phyloP scores from a whole-genome alignment of 2,797 vertebrate genomes.

The Sibirionetta formosa region DNA sequence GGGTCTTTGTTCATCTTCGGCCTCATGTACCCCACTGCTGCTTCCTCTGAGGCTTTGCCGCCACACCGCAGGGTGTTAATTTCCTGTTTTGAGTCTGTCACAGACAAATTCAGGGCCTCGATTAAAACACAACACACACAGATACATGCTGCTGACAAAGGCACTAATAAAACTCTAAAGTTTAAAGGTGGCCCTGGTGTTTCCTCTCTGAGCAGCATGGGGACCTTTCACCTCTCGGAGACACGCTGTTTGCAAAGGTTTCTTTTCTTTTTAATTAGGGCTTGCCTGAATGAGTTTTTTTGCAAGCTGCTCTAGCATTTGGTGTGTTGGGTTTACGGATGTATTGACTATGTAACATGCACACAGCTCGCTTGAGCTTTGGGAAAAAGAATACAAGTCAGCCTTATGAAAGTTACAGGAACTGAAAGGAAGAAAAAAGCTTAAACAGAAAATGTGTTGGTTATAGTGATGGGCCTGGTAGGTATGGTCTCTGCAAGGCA shows the following conservation, averaged over 20 bases:
- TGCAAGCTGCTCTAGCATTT: constrained; percentile 39
- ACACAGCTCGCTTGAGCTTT: not conserved
- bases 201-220: constrained; percentile 27
- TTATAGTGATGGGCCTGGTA: not conserved
- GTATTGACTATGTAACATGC: not conserved
- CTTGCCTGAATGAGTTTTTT: constrained; percentile 14
- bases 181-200: constrained; percentile 74
- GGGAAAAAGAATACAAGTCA: not conserved
- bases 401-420: not conserved
- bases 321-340: constrained; percentile 37
- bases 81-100: constrained; percentile 80
- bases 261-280: constrained; percentile 66
- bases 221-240: constrained; percentile 65
- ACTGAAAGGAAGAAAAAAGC: not conserved
- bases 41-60: constrained; percentile 76
- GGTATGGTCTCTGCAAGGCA: not conserved
- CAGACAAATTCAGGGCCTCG: constrained; percentile 65
- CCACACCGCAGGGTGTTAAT: constrained; percentile 76
- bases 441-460: not conserved
- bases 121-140: constrained; percentile 53
- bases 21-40: constrained; percentile 54
- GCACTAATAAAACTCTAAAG: constrained; percentile 67
- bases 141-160: constrained; percentile 67
- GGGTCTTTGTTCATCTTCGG: constrained; percentile 69
- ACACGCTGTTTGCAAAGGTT: constrained; percentile 53